These are phyloP conservation scores for Brenthis hecate DNA, from an alignment of 2,888 invertebrate genomes.

Conservation along the genomic window DNA sequence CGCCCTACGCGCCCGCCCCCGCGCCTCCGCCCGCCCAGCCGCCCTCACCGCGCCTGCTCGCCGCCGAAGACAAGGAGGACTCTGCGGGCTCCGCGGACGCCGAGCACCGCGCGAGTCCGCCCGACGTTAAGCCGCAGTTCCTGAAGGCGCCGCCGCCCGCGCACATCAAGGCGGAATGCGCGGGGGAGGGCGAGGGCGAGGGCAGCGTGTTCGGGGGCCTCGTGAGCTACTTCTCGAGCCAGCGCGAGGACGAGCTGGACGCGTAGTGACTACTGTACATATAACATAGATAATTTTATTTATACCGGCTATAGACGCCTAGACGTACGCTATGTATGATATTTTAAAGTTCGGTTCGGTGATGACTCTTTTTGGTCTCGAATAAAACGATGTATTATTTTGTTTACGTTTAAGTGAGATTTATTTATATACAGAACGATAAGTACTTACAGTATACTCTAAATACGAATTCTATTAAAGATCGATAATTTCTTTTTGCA, in stretches of 20 bases:
- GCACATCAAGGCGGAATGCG: slow-evolving; percentile 18
- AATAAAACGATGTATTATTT: slow-evolving; percentile 78
- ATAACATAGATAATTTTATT: slow-evolving; percentile 63
- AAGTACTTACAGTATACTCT: slow-evolving; percentile 81
- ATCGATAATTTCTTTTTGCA: slow-evolving; percentile 73
- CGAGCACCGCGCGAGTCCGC: slow-evolving; percentile 37
- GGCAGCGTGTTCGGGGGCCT: slow-evolving; percentile 93
- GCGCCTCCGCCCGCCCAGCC: not conserved
- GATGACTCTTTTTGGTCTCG: slow-evolving; percentile 77
- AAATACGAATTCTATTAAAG: slow-evolving; percentile 78
- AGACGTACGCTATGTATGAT: slow-evolving; percentile 61
- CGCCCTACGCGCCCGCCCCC: slow-evolving; percentile 8
- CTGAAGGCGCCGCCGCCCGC: slow-evolving; percentile 32
- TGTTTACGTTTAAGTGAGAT: slow-evolving; percentile 79
- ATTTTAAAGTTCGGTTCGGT: slow-evolving; percentile 57
- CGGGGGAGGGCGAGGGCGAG: slow-evolving; percentile 56
- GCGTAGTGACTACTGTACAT: slow-evolving; percentile 65
- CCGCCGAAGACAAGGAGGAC: slow-evolving; percentile 31
- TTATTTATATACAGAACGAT: slow-evolving; percentile 77
- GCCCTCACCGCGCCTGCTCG: slow-evolving; percentile 1
- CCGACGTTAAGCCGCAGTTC: slow-evolving; percentile 42
- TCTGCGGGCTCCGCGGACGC: slow-evolving; percentile 6
- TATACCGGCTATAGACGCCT: slow-evolving; percentile 49
- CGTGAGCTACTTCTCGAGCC: slow-evolving; percentile 95
- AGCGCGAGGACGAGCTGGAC: slow-evolving; percentile 93